These are phyloP conservation scores for Tachuris rubrigastra DNA, from an alignment of 2,113 vertebrate genomes.

Conservation along the genomic window DNA sequence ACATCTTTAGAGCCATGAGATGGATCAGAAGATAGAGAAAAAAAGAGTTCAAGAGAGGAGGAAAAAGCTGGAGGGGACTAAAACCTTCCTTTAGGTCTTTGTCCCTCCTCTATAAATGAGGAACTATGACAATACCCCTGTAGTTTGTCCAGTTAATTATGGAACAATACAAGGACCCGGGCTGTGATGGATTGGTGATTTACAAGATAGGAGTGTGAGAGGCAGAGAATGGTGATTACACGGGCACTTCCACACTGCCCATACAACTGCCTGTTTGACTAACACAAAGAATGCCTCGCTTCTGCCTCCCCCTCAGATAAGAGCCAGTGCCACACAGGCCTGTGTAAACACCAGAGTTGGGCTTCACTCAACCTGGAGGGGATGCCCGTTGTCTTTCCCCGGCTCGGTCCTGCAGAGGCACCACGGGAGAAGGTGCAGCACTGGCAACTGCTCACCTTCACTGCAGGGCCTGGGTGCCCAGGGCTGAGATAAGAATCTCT, in stretches of 20 bases:
- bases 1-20: slow-evolving; percentile 34
- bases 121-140: slow-evolving; percentile 47
- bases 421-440: background rate
- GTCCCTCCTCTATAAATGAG: slow-evolving; percentile 20
- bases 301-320: slow-evolving; percentile 70
- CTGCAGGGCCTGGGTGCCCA: slow-evolving; percentile 32
- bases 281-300: slow-evolving; percentile 47
- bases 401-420: background rate
- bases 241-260: slow-evolving; percentile 11
- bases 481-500: slow-evolving; percentile 79
- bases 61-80: slow-evolving; percentile 25
- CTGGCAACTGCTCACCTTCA: slow-evolving; percentile 65
- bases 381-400: background rate
- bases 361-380: background rate
- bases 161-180: slow-evolving; percentile 75
- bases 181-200: slow-evolving; percentile 84
- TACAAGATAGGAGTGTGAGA: slow-evolving; percentile 78
- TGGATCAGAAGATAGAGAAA: slow-evolving; percentile 27
- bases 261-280: slow-evolving; percentile 48
- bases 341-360: slow-evolving; percentile 27
- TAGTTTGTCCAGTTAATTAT: slow-evolving; percentile 76
- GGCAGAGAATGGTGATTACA: slow-evolving; percentile 66
- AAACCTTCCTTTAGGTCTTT: slow-evolving; percentile 46
- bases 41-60: slow-evolving; percentile 1
- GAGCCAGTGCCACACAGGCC: slow-evolving; percentile 43